Evolutionary conservation across 1,140 invertebrate species (phyloP).

Genomic region (Bactericera cockerelli): DNA sequence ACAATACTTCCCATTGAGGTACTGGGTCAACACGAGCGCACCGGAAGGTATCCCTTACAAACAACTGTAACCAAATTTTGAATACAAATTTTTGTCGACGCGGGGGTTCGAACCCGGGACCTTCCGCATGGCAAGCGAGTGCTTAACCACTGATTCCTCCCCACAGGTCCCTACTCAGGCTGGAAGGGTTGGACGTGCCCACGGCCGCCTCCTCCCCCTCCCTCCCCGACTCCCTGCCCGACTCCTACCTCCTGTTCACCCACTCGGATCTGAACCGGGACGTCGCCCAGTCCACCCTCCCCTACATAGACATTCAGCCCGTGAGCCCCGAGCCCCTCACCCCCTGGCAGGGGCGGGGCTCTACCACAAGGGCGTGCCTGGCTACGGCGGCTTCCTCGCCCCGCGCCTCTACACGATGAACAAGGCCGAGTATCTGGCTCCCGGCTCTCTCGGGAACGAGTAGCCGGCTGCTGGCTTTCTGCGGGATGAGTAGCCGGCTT

Average conservation of each 20-base stretch:
- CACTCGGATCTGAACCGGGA: conserved; percentile 59
- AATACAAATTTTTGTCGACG: no score
- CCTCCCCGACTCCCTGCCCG: conserved; percentile 39
- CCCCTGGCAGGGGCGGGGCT: conserved; percentile 55
- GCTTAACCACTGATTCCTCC: no score
- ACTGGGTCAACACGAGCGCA: no score
- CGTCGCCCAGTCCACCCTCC: conserved; percentile 68
- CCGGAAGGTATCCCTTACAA: no score
- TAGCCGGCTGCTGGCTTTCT: no score
- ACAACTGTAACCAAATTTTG: no score
- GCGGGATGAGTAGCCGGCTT: no score
- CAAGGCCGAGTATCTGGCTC: neutral
- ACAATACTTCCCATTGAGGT: no score
- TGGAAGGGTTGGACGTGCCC: conserved; percentile 50
- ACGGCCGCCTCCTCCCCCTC: conserved; percentile 37
- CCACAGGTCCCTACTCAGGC: conserved; percentile 36
- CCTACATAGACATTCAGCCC: conserved; percentile 64
- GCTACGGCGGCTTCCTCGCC: conserved; percentile 61
- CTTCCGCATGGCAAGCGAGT: no score
- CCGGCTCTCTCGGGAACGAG: no score
- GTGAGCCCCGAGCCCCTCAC: conserved; percentile 41
- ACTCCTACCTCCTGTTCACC: conserved; percentile 61
- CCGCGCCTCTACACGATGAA: conserved; percentile 62
- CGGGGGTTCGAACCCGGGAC: no score
- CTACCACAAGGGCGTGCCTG: conserved; percentile 51